phyloP scores from a whole-genome alignment of 1,140 invertebrate genomes.

The Megalonaias nervosa region DNA sequence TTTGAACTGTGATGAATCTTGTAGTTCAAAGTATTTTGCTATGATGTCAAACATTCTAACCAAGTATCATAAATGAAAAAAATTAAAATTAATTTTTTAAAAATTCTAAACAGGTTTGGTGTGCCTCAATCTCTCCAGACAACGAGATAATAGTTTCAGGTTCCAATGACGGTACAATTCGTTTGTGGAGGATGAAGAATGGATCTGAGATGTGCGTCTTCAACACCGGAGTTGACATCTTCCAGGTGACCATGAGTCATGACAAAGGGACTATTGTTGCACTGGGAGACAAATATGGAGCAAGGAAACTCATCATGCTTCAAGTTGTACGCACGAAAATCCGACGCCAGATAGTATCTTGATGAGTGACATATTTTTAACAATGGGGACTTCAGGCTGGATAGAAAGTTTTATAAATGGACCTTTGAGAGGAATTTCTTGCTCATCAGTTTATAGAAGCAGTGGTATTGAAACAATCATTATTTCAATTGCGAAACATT shows the following conservation, averaged over 20 bases:
- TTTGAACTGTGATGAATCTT: too few relatives aligned
- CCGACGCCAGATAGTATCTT: too few relatives aligned
- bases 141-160: conserved; percentile 70
- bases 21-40: too few relatives aligned
- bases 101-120: conserved; percentile 64
- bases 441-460: too few relatives aligned
- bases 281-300: conserved; percentile 69
- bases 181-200: conserved; percentile 67
- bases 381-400: too few relatives aligned
- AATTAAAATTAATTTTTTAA: background rate
- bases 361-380: too few relatives aligned
- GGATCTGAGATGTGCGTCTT: conserved; percentile 67
- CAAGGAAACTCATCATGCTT: conserved; percentile 71
- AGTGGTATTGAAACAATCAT: too few relatives aligned
- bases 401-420: too few relatives aligned
- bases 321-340: conserved; percentile 69
- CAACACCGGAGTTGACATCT: conserved; percentile 68
- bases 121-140: conserved; percentile 66
- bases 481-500: too few relatives aligned
- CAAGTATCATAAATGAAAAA: background rate
- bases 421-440: too few relatives aligned
- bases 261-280: conserved; percentile 70
- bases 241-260: conserved; percentile 68
- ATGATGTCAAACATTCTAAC: background rate
- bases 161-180: conserved; percentile 69